Evolutionary conservation across 2,888 invertebrate genomes (phyloP).

Genomic region (Leucania comma): DNA sequence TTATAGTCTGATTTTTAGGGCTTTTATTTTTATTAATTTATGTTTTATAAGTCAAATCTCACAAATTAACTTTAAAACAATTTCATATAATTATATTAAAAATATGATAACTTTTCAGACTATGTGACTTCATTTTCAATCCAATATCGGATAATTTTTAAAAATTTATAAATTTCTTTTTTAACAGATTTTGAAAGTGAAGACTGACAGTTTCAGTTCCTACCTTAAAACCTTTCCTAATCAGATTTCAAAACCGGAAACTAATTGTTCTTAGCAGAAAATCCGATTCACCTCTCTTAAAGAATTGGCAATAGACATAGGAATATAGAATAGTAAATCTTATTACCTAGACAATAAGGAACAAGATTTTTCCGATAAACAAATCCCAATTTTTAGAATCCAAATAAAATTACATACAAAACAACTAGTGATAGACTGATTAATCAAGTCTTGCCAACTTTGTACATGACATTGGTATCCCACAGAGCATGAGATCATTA

Average conservation of each 20-base stretch:
- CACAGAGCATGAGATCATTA: background rate
- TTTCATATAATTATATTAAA: too few species aligned
- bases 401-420: conserved; percentile 32
- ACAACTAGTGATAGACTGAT: conserved; percentile 35
- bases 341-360: background rate
- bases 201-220: background rate
- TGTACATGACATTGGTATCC: conserved; percentile 26
- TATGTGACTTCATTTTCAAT: too few species aligned
- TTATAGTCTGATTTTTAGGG: too few species aligned
- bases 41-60: too few species aligned
- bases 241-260: background rate
- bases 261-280: background rate
- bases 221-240: background rate
- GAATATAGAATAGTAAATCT: too few species aligned
- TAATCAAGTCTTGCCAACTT: conserved; percentile 50
- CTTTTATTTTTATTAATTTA: too few species aligned
- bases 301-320: too few species aligned
- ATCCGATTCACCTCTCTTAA: background rate
- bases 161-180: too few species aligned
- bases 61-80: too few species aligned
- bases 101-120: too few species aligned
- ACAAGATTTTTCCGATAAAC: background rate
- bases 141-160: too few species aligned
- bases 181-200: background rate
- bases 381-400: background rate